phyloP scores from a whole-genome alignment of 2,113 vertebrate genomes.

The Abramis brama region DNA sequence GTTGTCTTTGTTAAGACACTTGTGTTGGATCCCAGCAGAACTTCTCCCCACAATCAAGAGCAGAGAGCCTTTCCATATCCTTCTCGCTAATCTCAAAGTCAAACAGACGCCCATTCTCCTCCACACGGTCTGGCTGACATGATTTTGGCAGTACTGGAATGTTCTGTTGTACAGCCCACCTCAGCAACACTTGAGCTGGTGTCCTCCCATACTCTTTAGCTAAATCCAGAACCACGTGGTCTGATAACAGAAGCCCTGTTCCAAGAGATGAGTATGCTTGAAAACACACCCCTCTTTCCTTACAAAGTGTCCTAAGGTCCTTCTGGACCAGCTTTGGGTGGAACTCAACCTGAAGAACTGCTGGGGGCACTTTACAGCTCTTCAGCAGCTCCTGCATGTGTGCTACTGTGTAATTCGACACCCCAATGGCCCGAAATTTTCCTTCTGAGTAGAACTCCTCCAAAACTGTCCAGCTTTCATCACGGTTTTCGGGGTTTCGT shows the following conservation, averaged over 20 bases:
- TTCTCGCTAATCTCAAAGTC: conserved; percentile 72
- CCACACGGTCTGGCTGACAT: conserved; percentile 67
- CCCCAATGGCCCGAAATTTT: conserved; percentile 79
- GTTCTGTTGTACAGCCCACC: conserved; percentile 81
- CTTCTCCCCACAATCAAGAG: conserved; percentile 73
- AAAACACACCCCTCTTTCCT: conserved; percentile 74
- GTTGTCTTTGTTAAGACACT: conserved; percentile 67
- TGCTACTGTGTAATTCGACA: conserved; percentile 81
- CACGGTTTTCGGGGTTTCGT: conserved; percentile 72
- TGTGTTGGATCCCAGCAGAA: conserved; percentile 81
- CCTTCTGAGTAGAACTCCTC: conserved; percentile 76
- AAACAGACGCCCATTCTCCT: conserved; percentile 74
- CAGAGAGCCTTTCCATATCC: conserved; percentile 72
- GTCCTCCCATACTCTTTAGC: conserved; percentile 66
- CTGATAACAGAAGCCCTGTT: conserved; percentile 70
- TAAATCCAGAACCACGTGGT: conserved; percentile 70
- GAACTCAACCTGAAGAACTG: conserved; percentile 80
- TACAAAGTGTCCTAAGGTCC: conserved; percentile 74
- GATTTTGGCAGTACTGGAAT: conserved; percentile 82
- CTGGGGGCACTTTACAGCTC: conserved; percentile 73
- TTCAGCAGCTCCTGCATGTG: conserved; percentile 77
- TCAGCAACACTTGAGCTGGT: conserved; percentile 79
- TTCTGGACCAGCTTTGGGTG: conserved; percentile 78
- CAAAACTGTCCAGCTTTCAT: conserved; percentile 76
- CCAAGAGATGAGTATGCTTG: conserved; percentile 84